These are phyloP conservation scores for Dastarcus helophoroides DNA, from an alignment of 2,888 invertebrate species.

Conservation along the genomic window DNA sequence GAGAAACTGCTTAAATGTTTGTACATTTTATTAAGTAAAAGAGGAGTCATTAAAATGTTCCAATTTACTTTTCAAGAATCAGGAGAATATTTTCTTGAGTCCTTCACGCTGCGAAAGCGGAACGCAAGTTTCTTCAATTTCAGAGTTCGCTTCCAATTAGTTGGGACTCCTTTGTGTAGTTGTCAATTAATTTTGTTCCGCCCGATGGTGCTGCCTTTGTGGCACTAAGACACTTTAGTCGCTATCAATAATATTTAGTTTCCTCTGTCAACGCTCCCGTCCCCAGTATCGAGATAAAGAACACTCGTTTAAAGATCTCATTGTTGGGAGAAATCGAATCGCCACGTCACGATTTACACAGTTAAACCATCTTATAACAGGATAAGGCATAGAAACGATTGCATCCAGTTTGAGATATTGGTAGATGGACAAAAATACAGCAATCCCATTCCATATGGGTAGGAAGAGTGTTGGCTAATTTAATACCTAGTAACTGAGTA, in stretches of 20 bases:
- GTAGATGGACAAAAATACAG: too few relatives aligned
- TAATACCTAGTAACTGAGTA: too few relatives aligned
- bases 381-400: not conserved
- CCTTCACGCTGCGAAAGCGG: too few relatives aligned
- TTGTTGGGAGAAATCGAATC: constrained; percentile 1
- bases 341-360: constrained; percentile 2
- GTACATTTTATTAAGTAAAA: too few relatives aligned
- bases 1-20: too few relatives aligned
- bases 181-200: constrained; percentile 11
- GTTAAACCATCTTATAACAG: not conserved
- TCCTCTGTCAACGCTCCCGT: constrained; percentile 3
- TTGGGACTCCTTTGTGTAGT: constrained; percentile 9
- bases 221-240: too few relatives aligned
- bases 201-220: constrained; percentile 4
- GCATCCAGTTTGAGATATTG: too few relatives aligned
- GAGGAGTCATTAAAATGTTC: too few relatives aligned
- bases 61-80: too few relatives aligned
- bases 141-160: constrained; percentile 8
- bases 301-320: constrained; percentile 7
- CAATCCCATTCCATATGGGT: too few relatives aligned
- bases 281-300: constrained; percentile 15
- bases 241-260: constrained; percentile 7
- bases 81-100: too few relatives aligned
- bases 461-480: too few relatives aligned
- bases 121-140: constrained; percentile 8